A percentile compares a stretch with the other conserved stretches of the same genome.
Evolutionary conservation across 1,140 invertebrate genomes (phyloP).

Genomic region (Drosophila mauritiana): DNA sequence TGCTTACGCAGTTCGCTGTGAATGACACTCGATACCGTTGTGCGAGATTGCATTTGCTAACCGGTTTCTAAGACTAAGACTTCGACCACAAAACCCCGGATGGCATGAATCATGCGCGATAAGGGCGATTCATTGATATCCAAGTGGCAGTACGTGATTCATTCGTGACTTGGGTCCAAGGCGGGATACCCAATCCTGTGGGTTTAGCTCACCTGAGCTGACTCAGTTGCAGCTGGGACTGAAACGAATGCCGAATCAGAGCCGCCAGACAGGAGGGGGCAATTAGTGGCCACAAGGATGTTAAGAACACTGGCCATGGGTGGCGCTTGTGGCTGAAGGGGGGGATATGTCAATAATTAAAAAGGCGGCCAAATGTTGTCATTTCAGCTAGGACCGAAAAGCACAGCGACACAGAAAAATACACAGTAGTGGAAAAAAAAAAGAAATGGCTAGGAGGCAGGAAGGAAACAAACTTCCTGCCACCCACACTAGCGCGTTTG

Average conservation of each 20-base stretch:
- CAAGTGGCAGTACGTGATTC: slow-evolving; percentile 23
- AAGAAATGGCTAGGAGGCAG: slow-evolving; percentile 25
- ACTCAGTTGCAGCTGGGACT: slow-evolving; percentile 37
- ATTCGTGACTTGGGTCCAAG: neutral
- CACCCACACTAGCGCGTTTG: slow-evolving; percentile 33
- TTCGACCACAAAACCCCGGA: slow-evolving; percentile 25
- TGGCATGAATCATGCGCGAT: slow-evolving; percentile 41
- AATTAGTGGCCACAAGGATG: slow-evolving; percentile 56
- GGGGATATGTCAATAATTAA: slow-evolving; percentile 77
- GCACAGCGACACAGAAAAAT: slow-evolving; percentile 8
- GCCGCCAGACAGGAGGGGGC: slow-evolving; percentile 24
- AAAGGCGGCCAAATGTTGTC: slow-evolving; percentile 80
- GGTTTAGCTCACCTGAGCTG: slow-evolving; percentile 12
- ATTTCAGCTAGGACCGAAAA: slow-evolving; percentile 57
- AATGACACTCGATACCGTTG: slow-evolving; percentile 23
- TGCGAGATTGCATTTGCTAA: slow-evolving; percentile 35
- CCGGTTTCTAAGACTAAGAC: slow-evolving; percentile 27
- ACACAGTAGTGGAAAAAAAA: neutral
- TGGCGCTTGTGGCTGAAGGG: neutral
- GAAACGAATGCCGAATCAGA: slow-evolving; percentile 42
- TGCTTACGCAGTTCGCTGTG: slow-evolving; percentile 18
- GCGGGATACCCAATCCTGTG: slow-evolving; percentile 16
- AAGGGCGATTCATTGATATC: slow-evolving; percentile 35
- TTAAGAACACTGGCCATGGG: slow-evolving; percentile 16
- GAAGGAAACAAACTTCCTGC: slow-evolving; percentile 55